These are phyloP conservation scores for Todiramphus chloris DNA, from an alignment of 2,113 vertebrate genomes.

Conservation along the genomic window DNA sequence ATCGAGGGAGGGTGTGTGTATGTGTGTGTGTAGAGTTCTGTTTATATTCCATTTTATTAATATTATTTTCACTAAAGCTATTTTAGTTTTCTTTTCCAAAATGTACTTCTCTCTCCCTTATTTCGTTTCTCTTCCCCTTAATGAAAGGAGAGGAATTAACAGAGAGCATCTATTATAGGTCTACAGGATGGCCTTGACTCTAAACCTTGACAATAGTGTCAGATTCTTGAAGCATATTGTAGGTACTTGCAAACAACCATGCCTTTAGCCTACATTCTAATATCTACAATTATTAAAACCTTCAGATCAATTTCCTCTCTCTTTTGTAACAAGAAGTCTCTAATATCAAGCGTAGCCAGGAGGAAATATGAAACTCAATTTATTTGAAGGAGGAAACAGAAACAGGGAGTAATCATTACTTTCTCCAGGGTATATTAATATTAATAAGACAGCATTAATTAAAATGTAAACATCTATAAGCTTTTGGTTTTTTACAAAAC, in stretches of 20 bases:
- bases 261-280: slow-evolving; percentile 27
- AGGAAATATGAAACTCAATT: slow-evolving; percentile 40
- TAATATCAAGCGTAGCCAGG: slow-evolving; percentile 27
- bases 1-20: no score
- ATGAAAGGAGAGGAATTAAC: no score
- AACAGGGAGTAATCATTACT: slow-evolving; percentile 35
- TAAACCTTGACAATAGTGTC: not conserved
- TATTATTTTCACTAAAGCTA: no score
- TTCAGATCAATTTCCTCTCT: slow-evolving; percentile 42
- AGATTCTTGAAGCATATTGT: slow-evolving; percentile 28
- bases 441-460: slow-evolving; percentile 45
- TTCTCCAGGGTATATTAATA: slow-evolving; percentile 27
- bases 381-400: slow-evolving; percentile 52
- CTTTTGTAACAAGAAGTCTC: slow-evolving; percentile 33
- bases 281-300: slow-evolving; percentile 18
- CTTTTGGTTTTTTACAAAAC: slow-evolving; percentile 31
- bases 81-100: no score
- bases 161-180: no score
- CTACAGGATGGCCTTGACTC: no score
- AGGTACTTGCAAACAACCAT: not conserved
- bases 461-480: slow-evolving; percentile 36
- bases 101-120: no score
- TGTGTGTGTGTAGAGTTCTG: no score
- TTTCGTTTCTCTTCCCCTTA: no score
- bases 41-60: no score